Percentiles rank a stretch among this genome's conserved stretches.
These are phyloP conservation scores for Pristiophorus japonicus DNA, from an alignment of 2,113 vertebrate genomes.

Conservation along the genomic window DNA sequence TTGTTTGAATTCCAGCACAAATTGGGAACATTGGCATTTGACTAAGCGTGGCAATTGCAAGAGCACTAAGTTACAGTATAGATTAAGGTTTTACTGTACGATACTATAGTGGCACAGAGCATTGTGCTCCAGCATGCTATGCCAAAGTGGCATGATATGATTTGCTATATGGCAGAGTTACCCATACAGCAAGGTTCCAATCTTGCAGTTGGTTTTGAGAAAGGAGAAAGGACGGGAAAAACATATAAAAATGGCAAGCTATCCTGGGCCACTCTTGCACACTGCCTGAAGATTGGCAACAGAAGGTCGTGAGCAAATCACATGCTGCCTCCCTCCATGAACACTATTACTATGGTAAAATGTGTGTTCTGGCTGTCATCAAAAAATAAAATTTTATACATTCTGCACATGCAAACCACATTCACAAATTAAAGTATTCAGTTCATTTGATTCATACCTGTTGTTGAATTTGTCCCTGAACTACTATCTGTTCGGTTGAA, in stretches of 20 bases:
- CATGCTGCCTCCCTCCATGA: too few relatives aligned
- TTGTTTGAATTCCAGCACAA: background rate
- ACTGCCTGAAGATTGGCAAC: conserved; percentile 36
- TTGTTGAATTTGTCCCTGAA: conserved; percentile 94
- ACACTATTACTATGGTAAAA: conserved; percentile 40
- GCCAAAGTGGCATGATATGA: background rate
- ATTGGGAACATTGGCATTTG: background rate
- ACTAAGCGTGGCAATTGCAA: background rate
- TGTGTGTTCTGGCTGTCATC: conserved; percentile 45
- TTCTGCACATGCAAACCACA: background rate
- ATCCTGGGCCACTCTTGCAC: background rate
- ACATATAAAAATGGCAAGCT: background rate
- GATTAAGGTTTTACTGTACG: background rate
- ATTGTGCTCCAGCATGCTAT: background rate
- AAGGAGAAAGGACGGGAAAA: background rate
- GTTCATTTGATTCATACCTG: conserved; percentile 64
- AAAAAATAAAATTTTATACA: conserved; percentile 40
- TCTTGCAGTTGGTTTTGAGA: background rate
- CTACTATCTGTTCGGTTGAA: conserved; percentile 91
- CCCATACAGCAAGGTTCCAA: background rate
- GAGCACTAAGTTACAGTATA: background rate
- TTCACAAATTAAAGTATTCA: accelerated
- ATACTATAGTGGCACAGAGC: background rate
- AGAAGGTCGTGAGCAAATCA: too few relatives aligned
- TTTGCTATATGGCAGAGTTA: background rate